phyloP scores from a whole-genome alignment of 2,113 vertebrate species.

The Siphamia tubifer region DNA sequence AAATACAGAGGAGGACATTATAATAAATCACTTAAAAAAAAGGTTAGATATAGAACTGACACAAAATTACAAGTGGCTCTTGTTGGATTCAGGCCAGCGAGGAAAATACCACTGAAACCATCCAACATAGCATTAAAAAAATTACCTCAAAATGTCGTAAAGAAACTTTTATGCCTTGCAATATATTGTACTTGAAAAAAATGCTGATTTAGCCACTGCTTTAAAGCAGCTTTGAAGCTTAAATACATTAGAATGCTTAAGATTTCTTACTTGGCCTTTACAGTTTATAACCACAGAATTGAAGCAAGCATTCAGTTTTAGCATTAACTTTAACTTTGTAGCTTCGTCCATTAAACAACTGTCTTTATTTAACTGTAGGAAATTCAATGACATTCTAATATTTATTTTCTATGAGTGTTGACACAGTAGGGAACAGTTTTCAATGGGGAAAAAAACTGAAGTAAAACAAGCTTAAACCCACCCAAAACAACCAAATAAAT shows the following conservation, averaged over 20 bases:
- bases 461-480: neutral
- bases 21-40: no score
- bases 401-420: conserved; percentile 8
- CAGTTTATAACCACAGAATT: neutral
- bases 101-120: neutral
- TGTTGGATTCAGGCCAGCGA: neutral
- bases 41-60: no score
- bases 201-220: neutral
- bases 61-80: no score
- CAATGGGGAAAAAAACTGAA: conserved; percentile 1
- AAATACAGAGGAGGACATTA: no score
- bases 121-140: neutral
- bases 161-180: neutral
- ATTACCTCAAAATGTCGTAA: neutral
- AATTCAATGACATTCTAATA: neutral
- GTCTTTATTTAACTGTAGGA: neutral
- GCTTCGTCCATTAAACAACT: neutral
- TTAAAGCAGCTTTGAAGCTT: neutral
- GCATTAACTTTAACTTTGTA: neutral
- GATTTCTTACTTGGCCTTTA: neutral
- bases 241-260: neutral
- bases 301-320: neutral
- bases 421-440: neutral
- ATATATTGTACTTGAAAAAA: neutral
- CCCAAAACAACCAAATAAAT: conserved; percentile 12